Evolutionary conservation across 1,140 invertebrate genomes (phyloP).

Genomic region (Apis laboriosa): DNA sequence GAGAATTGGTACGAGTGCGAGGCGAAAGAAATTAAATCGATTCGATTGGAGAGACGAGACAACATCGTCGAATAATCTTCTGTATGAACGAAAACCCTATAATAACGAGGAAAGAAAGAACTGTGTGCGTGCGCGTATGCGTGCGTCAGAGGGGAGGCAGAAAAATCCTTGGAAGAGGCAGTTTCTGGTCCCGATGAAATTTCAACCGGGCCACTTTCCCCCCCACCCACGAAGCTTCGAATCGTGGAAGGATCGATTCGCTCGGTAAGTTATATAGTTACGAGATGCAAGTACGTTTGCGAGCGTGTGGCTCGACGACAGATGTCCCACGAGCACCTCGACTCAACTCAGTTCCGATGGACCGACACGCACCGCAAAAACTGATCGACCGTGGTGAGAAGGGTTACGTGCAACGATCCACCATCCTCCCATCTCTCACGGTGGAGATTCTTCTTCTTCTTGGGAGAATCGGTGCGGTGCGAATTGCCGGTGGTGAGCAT

Average conservation of each 20-base stretch:
- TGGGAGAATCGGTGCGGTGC: constrained; percentile 49
- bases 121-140: background rate
- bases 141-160: background rate
- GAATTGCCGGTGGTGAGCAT: constrained; percentile 49
- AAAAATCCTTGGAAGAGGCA: background rate
- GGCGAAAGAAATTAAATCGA: background rate
- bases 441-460: constrained; percentile 5
- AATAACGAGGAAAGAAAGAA: constrained; percentile 47
- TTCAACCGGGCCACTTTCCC: constrained; percentile 65
- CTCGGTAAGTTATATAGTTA: constrained; percentile 53
- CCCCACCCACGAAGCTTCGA: constrained; percentile 63
- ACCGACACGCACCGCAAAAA: constrained; percentile 72
- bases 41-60: background rate
- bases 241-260: constrained; percentile 14
- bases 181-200: constrained; percentile 65
- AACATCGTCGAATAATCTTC: too few relatives aligned
- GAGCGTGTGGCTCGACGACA: constrained; percentile 46
- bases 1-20: background rate
- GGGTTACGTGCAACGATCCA: constrained; percentile 36
- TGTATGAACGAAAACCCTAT: background rate
- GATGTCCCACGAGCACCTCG: constrained; percentile 57
- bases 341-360: constrained; percentile 37
- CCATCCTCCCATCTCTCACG: constrained; percentile 52
- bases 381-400: constrained; percentile 61
- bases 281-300: constrained; percentile 50